phyloP scores from a whole-genome alignment of 2,113 vertebrate species.

The Climacteris rufus region DNA sequence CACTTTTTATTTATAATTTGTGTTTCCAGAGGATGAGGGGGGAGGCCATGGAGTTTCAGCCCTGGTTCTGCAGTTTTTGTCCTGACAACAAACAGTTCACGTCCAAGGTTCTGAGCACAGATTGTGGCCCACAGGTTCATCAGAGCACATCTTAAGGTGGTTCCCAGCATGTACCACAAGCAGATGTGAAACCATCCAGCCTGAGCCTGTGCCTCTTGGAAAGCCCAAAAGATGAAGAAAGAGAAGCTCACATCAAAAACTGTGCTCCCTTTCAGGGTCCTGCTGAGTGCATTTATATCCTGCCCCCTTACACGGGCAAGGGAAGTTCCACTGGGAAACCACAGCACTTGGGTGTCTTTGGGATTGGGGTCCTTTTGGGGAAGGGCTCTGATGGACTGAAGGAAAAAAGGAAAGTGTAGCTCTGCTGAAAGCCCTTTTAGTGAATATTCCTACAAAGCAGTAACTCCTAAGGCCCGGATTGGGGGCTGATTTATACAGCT shows the following conservation, averaged over 20 bases:
- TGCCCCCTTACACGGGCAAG: neutral
- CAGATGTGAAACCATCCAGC: neutral
- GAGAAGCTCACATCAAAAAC: neutral
- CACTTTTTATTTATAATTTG: neutral
- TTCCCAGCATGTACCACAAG: neutral
- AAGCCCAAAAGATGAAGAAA: neutral
- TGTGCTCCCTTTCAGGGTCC: neutral
- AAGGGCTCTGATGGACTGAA: neutral
- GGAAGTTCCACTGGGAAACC: neutral
- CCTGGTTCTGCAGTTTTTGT: neutral
- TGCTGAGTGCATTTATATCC: neutral
- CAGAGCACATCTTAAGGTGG: neutral
- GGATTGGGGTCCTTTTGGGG: neutral
- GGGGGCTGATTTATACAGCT: neutral
- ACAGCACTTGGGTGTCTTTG: neutral
- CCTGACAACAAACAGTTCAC: neutral
- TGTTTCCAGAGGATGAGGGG: neutral
- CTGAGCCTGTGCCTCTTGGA: neutral
- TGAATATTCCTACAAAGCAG: neutral
- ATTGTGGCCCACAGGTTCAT: rapidly evolving
- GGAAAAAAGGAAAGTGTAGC: rapidly evolving
- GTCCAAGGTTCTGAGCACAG: rapidly evolving
- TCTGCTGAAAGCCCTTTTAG: neutral
- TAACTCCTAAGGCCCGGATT: neutral
- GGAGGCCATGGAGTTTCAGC: neutral